phyloP scores from a whole-genome alignment of 2,797 vertebrate species.

The Vultur gryphus region DNA sequence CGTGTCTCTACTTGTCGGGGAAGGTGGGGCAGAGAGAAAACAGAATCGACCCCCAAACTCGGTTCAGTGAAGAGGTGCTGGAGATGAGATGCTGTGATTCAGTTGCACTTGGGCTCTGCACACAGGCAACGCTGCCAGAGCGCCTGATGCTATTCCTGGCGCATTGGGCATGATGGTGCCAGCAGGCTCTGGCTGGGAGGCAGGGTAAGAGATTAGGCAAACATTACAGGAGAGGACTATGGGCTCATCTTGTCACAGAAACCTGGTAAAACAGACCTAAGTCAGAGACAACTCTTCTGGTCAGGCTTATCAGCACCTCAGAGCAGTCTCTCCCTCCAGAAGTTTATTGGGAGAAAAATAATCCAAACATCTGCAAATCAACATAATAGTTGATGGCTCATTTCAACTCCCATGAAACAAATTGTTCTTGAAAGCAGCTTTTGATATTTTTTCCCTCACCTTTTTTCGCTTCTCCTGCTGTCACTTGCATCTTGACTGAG shows the following conservation, averaged over 20 bases:
- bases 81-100: neutral
- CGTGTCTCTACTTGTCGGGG: neutral
- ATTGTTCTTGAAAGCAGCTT: neutral
- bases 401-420: neutral
- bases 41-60: neutral
- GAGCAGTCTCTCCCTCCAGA: neutral
- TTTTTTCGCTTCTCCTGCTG: neutral
- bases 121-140: fast-evolving
- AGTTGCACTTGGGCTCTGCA: neutral
- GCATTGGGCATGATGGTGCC: neutral
- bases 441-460: neutral
- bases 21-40: neutral
- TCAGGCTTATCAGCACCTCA: neutral
- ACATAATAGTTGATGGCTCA: neutral
- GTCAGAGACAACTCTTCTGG: neutral
- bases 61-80: neutral
- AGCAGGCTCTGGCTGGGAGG: neutral
- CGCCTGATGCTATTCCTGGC: neutral
- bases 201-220: neutral
- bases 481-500: neutral
- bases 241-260: neutral
- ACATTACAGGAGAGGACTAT: neutral
- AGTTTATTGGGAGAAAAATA: neutral
- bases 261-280: neutral
- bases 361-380: neutral